These are phyloP conservation scores for Drosophila tripunctata DNA, from an alignment of 2,888 invertebrate genomes.

Conservation along the genomic window DNA sequence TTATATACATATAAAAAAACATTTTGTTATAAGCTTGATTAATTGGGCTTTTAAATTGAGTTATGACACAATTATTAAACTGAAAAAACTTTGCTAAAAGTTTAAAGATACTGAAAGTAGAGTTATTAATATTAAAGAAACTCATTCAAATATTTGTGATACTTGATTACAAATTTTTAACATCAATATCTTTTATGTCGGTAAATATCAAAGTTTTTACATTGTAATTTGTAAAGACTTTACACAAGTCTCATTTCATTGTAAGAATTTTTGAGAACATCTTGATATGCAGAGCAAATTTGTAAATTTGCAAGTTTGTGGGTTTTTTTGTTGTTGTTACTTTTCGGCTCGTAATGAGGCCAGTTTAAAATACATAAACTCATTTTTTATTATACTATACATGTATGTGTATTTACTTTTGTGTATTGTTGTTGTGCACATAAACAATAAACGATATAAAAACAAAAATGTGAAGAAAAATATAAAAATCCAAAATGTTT, in stretches of 20 bases:
- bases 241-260: not conserved
- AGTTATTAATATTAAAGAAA: not conserved
- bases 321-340: conserved; percentile 11
- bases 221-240: not conserved
- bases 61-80: conserved; percentile 29
- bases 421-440: conserved; percentile 37
- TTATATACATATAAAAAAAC: conserved; percentile 39
- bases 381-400: conserved; percentile 39
- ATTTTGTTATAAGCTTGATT: conserved; percentile 45
- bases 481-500: conserved; percentile 52
- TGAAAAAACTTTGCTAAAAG: conserved; percentile 4
- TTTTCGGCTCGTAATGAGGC: conserved; percentile 65
- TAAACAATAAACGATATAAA: conserved; percentile 39
- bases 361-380: conserved; percentile 74
- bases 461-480: conserved; percentile 5
- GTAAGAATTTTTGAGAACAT: not conserved
- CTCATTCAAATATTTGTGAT: too few relatives aligned
- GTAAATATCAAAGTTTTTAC: not conserved
- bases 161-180: too few relatives aligned
- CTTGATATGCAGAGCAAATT: conserved; percentile 8
- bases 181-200: too few relatives aligned
- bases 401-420: conserved; percentile 10
- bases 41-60: conserved; percentile 51
- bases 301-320: conserved; percentile 13
- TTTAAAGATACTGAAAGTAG: too few relatives aligned